Percentiles rank a stretch among this genome's conserved stretches.
Conservation (phyloP, 2,113 vertebrate genomes). For the Notothenia rossii region DNA sequence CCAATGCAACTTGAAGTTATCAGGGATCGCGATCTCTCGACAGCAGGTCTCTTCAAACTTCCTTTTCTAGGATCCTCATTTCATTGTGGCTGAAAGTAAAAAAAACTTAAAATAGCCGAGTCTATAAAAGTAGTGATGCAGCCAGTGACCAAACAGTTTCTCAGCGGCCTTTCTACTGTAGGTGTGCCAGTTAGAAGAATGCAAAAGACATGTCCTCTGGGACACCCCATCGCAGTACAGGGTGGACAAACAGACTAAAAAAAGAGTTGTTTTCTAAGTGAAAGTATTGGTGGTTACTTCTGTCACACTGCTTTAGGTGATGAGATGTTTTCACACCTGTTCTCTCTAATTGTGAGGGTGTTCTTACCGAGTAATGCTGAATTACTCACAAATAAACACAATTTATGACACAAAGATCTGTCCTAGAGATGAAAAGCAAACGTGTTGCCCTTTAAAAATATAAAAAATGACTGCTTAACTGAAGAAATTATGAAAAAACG, state of each 20-base stretch:
- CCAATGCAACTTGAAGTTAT: constrained; percentile 41
- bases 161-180: constrained; percentile 37
- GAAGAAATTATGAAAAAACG: background rate
- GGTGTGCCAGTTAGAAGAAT: constrained; percentile 51
- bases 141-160: constrained; percentile 59
- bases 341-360: background rate
- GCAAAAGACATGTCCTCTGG: constrained; percentile 34
- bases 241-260: constrained; percentile 35
- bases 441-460: background rate
- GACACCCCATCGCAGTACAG: background rate
- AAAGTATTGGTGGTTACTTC: background rate
- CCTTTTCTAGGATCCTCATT: constrained; percentile 81
- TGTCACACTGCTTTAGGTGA: background rate
- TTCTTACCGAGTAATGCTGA: background rate
- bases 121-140: constrained; percentile 54
- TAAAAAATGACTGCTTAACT: background rate
- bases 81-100: constrained; percentile 76
- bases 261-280: background rate
- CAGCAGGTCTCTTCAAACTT: constrained; percentile 71
- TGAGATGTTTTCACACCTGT: background rate
- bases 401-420: background rate
- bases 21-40: constrained; percentile 55
- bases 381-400: background rate
- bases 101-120: constrained; percentile 70
- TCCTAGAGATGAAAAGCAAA: background rate